Evolutionary conservation across 2,113 vertebrate genomes (phyloP).

Genomic region (Paracanthobrama guichenoti): DNA sequence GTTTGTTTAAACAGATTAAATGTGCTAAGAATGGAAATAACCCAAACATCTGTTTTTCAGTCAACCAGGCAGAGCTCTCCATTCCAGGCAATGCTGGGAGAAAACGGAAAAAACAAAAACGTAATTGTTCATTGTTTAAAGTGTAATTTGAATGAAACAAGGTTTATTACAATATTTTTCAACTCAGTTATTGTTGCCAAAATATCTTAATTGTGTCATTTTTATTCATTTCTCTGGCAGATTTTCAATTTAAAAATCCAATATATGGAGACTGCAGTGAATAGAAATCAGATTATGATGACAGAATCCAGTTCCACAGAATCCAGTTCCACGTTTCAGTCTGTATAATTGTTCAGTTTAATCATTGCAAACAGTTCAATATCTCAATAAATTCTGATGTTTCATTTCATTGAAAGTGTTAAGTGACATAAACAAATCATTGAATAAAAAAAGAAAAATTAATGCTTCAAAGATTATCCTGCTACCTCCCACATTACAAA

Average conservation of each 20-base stretch:
- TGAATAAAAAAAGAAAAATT: neutral
- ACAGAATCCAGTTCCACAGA: neutral
- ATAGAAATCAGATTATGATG: neutral
- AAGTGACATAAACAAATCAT: neutral
- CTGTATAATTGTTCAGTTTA: neutral
- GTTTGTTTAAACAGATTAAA: neutral
- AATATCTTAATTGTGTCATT: neutral
- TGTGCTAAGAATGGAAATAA: conserved; percentile 3
- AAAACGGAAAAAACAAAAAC: conserved; percentile 29
- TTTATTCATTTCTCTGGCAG: conserved; percentile 49
- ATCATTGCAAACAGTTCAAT: neutral
- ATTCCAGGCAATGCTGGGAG: neutral
- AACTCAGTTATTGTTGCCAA: neutral
- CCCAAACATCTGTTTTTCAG: conserved; percentile 43
- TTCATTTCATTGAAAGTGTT: neutral
- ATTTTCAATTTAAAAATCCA: conserved; percentile 65
- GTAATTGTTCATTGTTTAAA: conserved; percentile 37
- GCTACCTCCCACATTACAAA: neutral
- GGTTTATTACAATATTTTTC: neutral
- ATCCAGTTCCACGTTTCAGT: neutral
- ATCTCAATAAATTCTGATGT: neutral
- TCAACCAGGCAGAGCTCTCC: conserved; percentile 55
- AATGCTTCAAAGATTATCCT: neutral
- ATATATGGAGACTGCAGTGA: conserved; percentile 65
- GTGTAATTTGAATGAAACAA: neutral